A percentile compares a stretch with the other conserved stretches of the same genome.
phyloP scores from a whole-genome alignment of 2,888 invertebrate genomes.

The Operophtera brumata region DNA sequence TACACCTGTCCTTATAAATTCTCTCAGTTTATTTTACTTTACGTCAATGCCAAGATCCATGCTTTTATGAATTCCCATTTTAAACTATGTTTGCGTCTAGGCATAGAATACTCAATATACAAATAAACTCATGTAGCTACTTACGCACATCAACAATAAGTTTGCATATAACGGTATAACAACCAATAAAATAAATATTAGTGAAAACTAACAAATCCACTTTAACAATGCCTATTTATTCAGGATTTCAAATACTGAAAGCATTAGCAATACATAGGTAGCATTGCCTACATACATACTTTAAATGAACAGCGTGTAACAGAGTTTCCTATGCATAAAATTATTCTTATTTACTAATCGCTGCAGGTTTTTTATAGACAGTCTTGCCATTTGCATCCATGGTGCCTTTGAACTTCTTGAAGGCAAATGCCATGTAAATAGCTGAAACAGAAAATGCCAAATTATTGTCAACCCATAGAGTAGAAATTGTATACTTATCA shows the following conservation, averaged over 20 bases:
- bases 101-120: too few relatives aligned
- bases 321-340: not conserved
- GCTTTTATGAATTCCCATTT: too few relatives aligned
- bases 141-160: too few relatives aligned
- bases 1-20: too few relatives aligned
- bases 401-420: conserved; percentile 86
- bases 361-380: conserved; percentile 59
- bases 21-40: too few relatives aligned
- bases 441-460: conserved; percentile 75
- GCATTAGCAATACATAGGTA: not conserved
- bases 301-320: not conserved
- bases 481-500: not conserved
- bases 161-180: too few relatives aligned
- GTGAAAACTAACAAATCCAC: not conserved
- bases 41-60: too few relatives aligned
- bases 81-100: too few relatives aligned
- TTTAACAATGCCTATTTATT: not conserved
- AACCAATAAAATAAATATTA: not conserved
- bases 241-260: not conserved
- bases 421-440: conserved; percentile 90
- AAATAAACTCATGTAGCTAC: too few relatives aligned
- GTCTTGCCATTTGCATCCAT: conserved; percentile 84
- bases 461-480: not conserved
- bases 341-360: conserved; percentile 13
- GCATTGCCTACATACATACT: not conserved